Evolutionary conservation across 1,140 invertebrate genomes (phyloP), one percentile per base, ranked within the genome.

Genomic region (Pinna nobilis): DNA sequence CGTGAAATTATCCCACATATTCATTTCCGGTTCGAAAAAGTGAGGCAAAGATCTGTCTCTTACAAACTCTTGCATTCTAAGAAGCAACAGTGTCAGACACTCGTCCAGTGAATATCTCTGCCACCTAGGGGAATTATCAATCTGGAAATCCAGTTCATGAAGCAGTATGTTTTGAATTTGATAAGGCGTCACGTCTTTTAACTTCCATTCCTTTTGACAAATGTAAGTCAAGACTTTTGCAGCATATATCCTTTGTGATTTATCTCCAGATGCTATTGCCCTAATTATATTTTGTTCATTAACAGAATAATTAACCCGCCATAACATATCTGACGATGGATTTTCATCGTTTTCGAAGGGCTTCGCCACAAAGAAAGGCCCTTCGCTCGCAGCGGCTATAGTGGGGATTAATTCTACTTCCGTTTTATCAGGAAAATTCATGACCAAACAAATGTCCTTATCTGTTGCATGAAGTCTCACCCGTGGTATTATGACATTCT

Each of bases 51-150:
- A 66, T 47, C 51, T 51, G 13, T 65, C 53, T 32, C 74, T 65
- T 6, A 74, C 71, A 39, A 77, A 82, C 30, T 79, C 73, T 25
- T 78, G 63, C 18, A 84, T 69, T 37, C 75, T 74, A n/a, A 71
- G 60, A 13, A 84, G 74, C 9, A 84, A 51, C 15, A 77, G 74
- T 3, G 70, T 70, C 49, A 84, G 61, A 55, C 83, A 82, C 28
- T 77, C 63, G 33, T 84, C 81, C 32, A 79, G 51, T 2, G 78
- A 67, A 20, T 73, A 59, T 23, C 83, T 50, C 44, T 84, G 83
- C 83, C 83, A 84, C 11, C 83, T 59, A 11, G 83, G 83, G 2
- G 81, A 79, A 44, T 77, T 65, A 55, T 84, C 83, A 53, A 84
- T 74, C 35, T 80, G 77, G 28, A 77, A 79, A 53, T 84, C 79